These are phyloP conservation scores for Capreolus pygargus DNA, from an alignment of 2,113 vertebrate species.

Conservation along the genomic window DNA sequence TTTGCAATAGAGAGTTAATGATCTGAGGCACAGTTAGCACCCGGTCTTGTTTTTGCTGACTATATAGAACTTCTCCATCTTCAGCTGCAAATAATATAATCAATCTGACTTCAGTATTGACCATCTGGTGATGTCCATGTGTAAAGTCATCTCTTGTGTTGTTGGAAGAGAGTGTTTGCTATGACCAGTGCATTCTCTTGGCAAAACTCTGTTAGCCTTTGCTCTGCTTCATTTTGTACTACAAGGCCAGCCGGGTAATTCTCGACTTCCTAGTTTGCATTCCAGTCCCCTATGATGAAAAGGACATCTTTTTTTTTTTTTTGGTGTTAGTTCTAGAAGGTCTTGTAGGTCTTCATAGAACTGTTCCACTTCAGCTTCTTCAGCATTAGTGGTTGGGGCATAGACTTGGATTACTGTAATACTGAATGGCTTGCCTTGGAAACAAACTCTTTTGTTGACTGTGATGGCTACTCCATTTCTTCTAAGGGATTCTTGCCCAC, in stretches of 20 bases:
- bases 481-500: background rate
- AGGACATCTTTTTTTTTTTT: background rate
- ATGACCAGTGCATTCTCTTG: background rate
- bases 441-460: background rate
- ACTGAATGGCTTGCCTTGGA: background rate
- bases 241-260: accelerated
- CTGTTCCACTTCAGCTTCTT: background rate
- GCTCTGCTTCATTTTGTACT: background rate
- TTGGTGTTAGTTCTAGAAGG: background rate
- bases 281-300: background rate
- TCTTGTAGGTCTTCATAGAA: background rate
- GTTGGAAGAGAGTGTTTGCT: background rate
- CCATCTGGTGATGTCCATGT: background rate
- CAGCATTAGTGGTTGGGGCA: background rate
- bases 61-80: background rate
- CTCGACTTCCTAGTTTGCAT: background rate
- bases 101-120: background rate
- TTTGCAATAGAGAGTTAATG: background rate
- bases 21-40: background rate
- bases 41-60: background rate
- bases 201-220: background rate
- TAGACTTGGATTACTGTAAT: background rate
- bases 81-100: background rate
- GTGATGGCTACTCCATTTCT: background rate
- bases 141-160: background rate